These are phyloP conservation scores for Zaprionus ghesquierei DNA, from an alignment of 1,140 invertebrate genomes.

Conservation along the genomic window DNA sequence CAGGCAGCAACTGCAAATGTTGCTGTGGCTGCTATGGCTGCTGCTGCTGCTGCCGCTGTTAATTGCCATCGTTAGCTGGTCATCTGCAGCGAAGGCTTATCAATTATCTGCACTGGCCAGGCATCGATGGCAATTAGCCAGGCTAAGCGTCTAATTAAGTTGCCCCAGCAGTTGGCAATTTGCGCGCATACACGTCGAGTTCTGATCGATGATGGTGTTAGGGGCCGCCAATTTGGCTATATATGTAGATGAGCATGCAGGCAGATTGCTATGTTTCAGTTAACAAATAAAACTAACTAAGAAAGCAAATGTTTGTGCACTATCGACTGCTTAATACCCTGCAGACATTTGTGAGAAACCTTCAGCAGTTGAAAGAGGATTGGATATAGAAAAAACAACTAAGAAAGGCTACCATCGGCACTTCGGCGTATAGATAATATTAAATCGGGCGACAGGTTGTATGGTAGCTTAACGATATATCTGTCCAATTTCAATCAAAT, in stretches of 20 bases:
- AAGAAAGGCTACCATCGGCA: too few species aligned
- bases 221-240: constrained; percentile 26
- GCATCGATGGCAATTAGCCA: constrained; percentile 64
- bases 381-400: too few species aligned
- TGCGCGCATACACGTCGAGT: constrained; percentile 47
- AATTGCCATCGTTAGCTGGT: constrained; percentile 78
- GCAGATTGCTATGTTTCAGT: constrained; percentile 6
- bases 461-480: too few species aligned
- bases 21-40: constrained; percentile 32
- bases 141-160: constrained; percentile 78
- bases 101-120: constrained; percentile 63
- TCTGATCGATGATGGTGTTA: constrained; percentile 63
- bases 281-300: constrained; percentile 9
- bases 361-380: too few species aligned
- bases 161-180: constrained; percentile 50
- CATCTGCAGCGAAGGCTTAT: constrained; percentile 69
- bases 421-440: too few species aligned
- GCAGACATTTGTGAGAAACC: not conserved
- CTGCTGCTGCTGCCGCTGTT: constrained; percentile 39
- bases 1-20: constrained; percentile 36
- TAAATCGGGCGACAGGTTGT: too few species aligned
- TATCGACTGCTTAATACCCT: not conserved
- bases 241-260: constrained; percentile 25
- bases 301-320: not conserved
- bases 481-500: too few species aligned